These are phyloP conservation scores for Dicrurus megarhynchus DNA, from an alignment of 2,113 vertebrate species.

Conservation along the genomic window DNA sequence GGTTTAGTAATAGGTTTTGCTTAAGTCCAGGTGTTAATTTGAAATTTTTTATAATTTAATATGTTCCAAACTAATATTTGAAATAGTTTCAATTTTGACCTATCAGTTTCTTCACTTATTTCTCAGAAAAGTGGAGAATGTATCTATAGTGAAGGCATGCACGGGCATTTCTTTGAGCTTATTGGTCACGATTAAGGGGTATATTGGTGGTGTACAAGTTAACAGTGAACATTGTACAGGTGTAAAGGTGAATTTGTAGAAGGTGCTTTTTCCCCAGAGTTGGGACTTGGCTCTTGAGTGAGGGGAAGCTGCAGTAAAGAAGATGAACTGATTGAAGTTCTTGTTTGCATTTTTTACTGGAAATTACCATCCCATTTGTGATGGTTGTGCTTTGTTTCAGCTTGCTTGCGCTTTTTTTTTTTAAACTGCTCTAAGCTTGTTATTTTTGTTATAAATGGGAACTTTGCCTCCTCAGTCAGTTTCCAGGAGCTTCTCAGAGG, in stretches of 20 bases:
- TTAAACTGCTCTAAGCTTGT: not conserved
- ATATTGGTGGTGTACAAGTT: not conserved
- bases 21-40: not conserved
- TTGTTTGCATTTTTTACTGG: not conserved
- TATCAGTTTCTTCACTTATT: not conserved
- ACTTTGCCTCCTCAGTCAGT: not conserved
- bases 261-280: not conserved
- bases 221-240: not conserved
- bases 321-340: not conserved
- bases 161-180: not conserved
- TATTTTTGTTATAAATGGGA: not conserved
- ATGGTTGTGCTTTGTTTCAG: not conserved
- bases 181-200: not conserved
- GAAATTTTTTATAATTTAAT: not conserved
- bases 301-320: not conserved
- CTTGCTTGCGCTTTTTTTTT: not conserved
- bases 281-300: not conserved
- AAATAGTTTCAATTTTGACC: not conserved
- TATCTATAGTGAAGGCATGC: not conserved
- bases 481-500: rapidly evolving
- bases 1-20: not conserved
- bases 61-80: not conserved
- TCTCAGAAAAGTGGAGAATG: not conserved
- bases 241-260: not conserved
- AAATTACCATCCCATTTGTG: not conserved